These are phyloP conservation scores for Chelonus formosanus DNA, from an alignment of 2,888 invertebrate species.

Conservation along the genomic window DNA sequence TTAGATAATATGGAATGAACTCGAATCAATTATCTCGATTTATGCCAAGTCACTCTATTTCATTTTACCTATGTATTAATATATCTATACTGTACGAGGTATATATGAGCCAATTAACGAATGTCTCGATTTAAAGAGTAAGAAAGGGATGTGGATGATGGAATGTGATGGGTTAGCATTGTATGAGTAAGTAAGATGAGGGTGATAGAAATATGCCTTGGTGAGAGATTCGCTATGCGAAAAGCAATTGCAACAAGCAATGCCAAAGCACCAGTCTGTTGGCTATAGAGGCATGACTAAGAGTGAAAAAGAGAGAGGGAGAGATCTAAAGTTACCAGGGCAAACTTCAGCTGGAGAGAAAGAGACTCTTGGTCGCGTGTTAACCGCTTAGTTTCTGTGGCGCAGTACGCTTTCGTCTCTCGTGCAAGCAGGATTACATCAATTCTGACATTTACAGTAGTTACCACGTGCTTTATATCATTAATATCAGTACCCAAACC, in stretches of 20 bases:
- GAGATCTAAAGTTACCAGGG: conserved; percentile 24
- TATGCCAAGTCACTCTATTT: too few relatives aligned
- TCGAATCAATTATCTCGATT: too few relatives aligned
- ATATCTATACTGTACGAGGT: too few relatives aligned
- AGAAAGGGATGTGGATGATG: too few relatives aligned
- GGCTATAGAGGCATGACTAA: conserved; percentile 14
- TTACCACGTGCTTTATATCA: conserved; percentile 41
- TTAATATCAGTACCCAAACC: not conserved
- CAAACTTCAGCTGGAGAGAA: conserved; percentile 35
- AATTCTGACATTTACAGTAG: conserved; percentile 42
- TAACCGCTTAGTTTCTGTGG: conserved; percentile 51
- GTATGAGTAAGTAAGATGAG: conserved; percentile 30
- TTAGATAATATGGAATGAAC: too few relatives aligned
- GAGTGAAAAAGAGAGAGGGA: conserved; percentile 12
- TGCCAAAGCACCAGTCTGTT: conserved; percentile 31
- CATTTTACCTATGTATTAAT: too few relatives aligned
- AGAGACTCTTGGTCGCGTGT: conserved; percentile 50
- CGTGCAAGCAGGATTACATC: conserved; percentile 60
- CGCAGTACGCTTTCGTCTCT: conserved; percentile 60
- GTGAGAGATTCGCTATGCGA: conserved; percentile 18
- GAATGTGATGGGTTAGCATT: too few relatives aligned
- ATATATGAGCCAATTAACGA: too few relatives aligned
- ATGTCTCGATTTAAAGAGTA: too few relatives aligned
- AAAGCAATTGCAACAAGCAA: conserved; percentile 39
- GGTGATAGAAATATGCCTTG: conserved; percentile 13